Percentiles rank a stretch among this genome's conserved stretches.
phyloP scores from a whole-genome alignment of 1,140 invertebrate genomes.

The Leucophenga varia region DNA sequence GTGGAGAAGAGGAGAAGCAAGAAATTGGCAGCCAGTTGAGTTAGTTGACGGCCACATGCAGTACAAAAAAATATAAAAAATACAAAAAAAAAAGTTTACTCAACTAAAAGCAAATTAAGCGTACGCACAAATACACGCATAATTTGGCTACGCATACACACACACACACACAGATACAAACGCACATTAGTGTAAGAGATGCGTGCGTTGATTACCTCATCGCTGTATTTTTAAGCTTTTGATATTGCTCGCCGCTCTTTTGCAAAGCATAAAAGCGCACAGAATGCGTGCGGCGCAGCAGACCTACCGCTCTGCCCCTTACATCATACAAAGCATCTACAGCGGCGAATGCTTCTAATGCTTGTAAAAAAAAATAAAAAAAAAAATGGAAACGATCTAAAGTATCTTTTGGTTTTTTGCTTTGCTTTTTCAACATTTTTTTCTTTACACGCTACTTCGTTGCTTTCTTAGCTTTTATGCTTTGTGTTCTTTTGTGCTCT shows the following conservation, averaged over 20 bases:
- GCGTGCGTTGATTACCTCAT: conserved; percentile 42
- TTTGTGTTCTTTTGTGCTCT: not conserved
- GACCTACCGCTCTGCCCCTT: no score
- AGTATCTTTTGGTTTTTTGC: conserved; percentile 19
- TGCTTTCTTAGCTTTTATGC: not conserved
- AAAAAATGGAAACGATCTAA: conserved; percentile 20
- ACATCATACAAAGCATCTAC: no score
- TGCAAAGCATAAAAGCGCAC: no score
- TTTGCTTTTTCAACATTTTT: no score
- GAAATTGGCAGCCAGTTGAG: no score
- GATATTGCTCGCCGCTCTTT: no score
- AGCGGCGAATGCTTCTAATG: no score
- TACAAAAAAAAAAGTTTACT: not conserved
- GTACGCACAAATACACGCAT: not conserved
- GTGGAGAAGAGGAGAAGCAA: no score
- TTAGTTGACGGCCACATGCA: no score
- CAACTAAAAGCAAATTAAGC: no score
- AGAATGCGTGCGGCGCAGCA: conserved; percentile 45
- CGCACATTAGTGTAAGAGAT: conserved; percentile 15
- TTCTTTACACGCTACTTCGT: conserved; percentile 1
- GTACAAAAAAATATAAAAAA: no score
- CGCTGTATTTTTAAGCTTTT: conserved; percentile 22
- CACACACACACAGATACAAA: conserved; percentile 14
- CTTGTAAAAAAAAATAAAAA: no score
- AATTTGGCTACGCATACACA: conserved; percentile 21